These are phyloP conservation scores for Stenoptilia bipunctidactyla DNA, from an alignment of 2,888 invertebrate species.

Conservation along the genomic window DNA sequence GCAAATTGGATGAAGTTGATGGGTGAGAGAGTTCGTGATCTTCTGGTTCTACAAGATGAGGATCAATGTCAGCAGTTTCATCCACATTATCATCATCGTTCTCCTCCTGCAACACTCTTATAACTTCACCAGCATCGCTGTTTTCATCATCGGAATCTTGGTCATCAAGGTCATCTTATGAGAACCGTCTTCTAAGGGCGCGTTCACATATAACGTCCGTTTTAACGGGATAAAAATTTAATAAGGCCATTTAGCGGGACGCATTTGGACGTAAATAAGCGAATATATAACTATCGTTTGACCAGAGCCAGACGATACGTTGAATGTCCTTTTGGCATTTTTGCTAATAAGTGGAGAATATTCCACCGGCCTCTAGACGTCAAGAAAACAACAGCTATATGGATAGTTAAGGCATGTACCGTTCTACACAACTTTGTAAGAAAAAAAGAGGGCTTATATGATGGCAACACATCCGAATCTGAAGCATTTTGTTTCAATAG, in stretches of 20 bases:
- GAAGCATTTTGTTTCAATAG: no score
- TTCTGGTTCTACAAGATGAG: conserved; percentile 24
- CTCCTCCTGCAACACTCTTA: conserved; percentile 28
- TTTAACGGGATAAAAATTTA: conserved; percentile 3
- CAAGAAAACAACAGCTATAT: conserved; percentile 12
- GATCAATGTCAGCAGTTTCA: conserved; percentile 28
- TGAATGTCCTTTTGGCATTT: conserved; percentile 23
- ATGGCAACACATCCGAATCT: no score
- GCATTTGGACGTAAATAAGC: conserved; percentile 4
- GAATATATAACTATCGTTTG: conserved; percentile 14
- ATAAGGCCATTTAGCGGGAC: conserved; percentile 2
- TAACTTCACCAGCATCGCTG: conserved; percentile 24
- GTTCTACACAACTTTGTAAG: conserved; percentile 17
- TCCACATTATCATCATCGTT: conserved; percentile 21
- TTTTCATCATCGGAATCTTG: conserved; percentile 24
- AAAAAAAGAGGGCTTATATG: conserved; percentile 19
- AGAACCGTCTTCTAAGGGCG: conserved; percentile 26
- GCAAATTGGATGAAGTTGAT: conserved; percentile 21
- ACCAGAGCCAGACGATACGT: conserved; percentile 19
- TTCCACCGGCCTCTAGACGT: conserved; percentile 19
- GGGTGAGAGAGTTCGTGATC: conserved; percentile 23
- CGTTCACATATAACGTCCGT: no score
- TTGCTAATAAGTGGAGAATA: conserved; percentile 20
- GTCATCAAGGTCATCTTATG: conserved; percentile 24
- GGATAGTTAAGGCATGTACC: conserved; percentile 17